Base-by-base conservation (phyloP, 2,888 invertebrate genomes). In the Polydrusus pterygomalis region DNA sequence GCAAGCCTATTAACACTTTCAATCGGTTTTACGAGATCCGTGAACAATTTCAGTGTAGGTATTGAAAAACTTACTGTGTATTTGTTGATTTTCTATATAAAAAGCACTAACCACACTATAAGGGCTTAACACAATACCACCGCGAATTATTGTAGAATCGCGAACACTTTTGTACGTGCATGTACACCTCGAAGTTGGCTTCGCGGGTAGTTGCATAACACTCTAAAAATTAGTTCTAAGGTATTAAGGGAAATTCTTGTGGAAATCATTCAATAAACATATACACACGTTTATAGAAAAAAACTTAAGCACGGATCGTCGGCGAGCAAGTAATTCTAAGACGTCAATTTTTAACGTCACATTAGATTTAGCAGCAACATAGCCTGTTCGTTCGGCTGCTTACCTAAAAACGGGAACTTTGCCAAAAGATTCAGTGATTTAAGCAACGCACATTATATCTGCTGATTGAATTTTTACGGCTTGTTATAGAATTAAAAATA, bases 1-100 rank as follows among this genome's bases (percentile, higher is more conserved):
- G 78, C 81, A 83, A 81, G 68, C 81, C 77, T 78, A 80, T 80
- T 79, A 80, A 75, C 77, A 80, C 78, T 79, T 45, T 78, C 68
- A 34, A 62, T 58, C 45, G 60, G 15, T 49, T 71, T 68, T 43
- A 20, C 38, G 20, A 30, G 51, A 56, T 20, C 30, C 65, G 17
- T 34, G 17, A n/a, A 47, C 45, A 64, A 63, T 69, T 62, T 72
- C 40, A 60, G n/a, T 38, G 38, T 40, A 60, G 38, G 38, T 18
- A 11, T 62, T 30, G 13, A 47, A 58, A 43, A 54, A 77, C 77
- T 75, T 70, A 77, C 77, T 70, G 58, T 76, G 72, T 72, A 72
- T 72, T 63, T 64, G 76, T 68, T 51, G 43, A 65, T 58, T 69
- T 65, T 68, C 40, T 54, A 62, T 71, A 9, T 58, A 49, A 34